phyloP scores from a whole-genome alignment of 1,140 invertebrate species.

The Thalassaphorura encarpata region DNA sequence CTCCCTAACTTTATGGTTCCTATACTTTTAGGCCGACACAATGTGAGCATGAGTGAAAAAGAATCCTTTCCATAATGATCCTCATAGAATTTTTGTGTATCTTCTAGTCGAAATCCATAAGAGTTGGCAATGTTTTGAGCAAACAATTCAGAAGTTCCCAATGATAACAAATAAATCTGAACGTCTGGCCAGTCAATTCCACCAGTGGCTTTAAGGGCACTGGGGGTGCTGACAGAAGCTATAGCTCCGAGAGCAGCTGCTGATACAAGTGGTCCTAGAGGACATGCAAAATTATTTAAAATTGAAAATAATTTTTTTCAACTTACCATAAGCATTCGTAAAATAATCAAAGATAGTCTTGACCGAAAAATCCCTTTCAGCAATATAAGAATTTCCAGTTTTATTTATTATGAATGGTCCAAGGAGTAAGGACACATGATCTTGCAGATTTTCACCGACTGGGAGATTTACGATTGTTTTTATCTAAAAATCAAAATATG shows the following conservation, averaged over 20 bases:
- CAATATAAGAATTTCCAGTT: background rate
- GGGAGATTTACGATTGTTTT: slow-evolving; percentile 1
- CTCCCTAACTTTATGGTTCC: slow-evolving; percentile 28
- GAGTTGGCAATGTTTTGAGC: background rate
- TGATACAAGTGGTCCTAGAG: no score
- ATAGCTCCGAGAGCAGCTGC: no score
- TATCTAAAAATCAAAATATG: background rate
- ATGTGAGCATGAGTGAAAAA: background rate
- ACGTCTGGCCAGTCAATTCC: slow-evolving; percentile 17
- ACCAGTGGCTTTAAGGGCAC: no score
- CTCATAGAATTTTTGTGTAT: background rate
- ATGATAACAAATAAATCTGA: background rate
- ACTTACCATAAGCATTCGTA: background rate
- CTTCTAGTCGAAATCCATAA: background rate
- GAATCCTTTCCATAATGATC: slow-evolving; percentile 6
- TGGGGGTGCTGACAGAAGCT: no score
- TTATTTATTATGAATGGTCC: background rate
- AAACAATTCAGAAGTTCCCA: background rate
- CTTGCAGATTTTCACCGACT: slow-evolving; percentile 7
- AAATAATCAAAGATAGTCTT: background rate
- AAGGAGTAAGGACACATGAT: slow-evolving; percentile 2
- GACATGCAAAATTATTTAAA: no score
- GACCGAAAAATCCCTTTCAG: background rate
- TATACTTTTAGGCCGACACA: slow-evolving; percentile 30
- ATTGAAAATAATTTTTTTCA: no score